Evolutionary conservation across 2,888 invertebrate genomes (phyloP).

Genomic region (Lasioglossum lativentre): DNA sequence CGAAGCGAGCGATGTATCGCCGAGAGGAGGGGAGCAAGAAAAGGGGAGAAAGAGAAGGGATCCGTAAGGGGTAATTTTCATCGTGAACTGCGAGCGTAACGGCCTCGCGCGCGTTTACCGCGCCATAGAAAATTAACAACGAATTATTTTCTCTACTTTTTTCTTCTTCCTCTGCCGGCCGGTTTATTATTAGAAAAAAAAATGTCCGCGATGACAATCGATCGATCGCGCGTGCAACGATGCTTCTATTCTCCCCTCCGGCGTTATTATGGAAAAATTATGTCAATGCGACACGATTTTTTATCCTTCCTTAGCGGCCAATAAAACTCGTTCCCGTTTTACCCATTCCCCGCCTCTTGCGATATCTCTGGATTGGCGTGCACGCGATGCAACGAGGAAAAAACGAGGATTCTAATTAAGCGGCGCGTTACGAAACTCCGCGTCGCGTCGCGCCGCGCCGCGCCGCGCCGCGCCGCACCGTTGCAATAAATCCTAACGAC

Average conservation of each 20-base stretch:
- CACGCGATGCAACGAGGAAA: background rate
- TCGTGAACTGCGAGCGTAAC: slow-evolving; percentile 30
- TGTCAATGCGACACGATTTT: slow-evolving; percentile 15
- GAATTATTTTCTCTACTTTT: slow-evolving; percentile 38
- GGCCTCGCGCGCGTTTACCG: slow-evolving; percentile 13
- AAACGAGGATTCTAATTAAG: slow-evolving; percentile 16
- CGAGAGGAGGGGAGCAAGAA: background rate
- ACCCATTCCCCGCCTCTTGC: background rate
- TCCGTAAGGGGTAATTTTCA: slow-evolving; percentile 30
- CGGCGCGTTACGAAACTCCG: background rate
- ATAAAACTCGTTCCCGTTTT: slow-evolving; percentile 37
- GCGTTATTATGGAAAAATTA: slow-evolving; percentile 25
- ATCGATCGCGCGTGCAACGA: slow-evolving; percentile 31
- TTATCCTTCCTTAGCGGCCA: slow-evolving; percentile 8
- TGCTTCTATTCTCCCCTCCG: background rate
- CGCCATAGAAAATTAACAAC: slow-evolving; percentile 43
- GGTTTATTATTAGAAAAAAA: slow-evolving; percentile 52
- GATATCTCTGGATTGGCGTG: background rate
- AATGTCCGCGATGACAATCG: slow-evolving; percentile 9
- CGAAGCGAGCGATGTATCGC: slow-evolving; percentile 9
- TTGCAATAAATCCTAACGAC: background rate
- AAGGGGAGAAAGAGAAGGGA: background rate
- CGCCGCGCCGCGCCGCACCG: background rate
- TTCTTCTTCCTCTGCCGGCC: slow-evolving; percentile 24
- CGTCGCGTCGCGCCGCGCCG: too few species aligned